Conservation (phyloP, 1,140 invertebrate species). For the Drosophila trapezifrons region DNA sequence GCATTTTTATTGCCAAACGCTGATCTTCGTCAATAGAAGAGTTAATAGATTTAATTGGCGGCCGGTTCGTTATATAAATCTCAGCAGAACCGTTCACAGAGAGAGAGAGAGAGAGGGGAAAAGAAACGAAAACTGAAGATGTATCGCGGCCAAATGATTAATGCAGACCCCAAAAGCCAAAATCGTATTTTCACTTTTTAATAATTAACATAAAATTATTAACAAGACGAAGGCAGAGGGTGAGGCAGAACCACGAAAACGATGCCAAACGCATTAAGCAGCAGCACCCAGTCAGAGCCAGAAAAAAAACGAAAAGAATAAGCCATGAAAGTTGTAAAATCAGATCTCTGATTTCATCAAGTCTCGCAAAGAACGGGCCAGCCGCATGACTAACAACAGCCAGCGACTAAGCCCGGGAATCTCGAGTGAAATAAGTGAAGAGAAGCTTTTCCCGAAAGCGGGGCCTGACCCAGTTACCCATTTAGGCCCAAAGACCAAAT, state of each 20-base stretch:
- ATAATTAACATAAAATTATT: conserved; percentile 82
- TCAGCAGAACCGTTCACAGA: conserved; percentile 41
- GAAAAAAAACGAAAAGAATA: conserved; percentile 45
- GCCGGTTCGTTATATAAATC: conserved; percentile 64
- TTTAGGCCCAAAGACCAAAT: conserved; percentile 61
- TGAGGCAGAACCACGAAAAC: conserved; percentile 59
- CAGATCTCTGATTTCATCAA: conserved; percentile 65
- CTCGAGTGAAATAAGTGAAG: conserved; percentile 77
- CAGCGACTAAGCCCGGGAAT: conserved; percentile 53
- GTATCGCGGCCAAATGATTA: conserved; percentile 54
- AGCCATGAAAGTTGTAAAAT: conserved; percentile 75
- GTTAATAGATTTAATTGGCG: conserved; percentile 45
- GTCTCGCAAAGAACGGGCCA: conserved; percentile 64
- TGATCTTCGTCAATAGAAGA: conserved; percentile 29
- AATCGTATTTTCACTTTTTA: conserved; percentile 81
- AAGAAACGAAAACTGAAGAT: conserved; percentile 22
- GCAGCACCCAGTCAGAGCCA: not conserved
- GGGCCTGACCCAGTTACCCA: conserved; percentile 76
- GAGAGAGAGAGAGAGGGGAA: conserved; percentile 14
- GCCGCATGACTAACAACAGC: conserved; percentile 56
- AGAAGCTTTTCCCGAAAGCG: conserved; percentile 71
- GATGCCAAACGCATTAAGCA: conserved; percentile 65
- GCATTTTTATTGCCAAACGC: conserved; percentile 51
- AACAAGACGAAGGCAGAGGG: conserved; percentile 55
- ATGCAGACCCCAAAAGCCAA: conserved; percentile 61